Conservation (phyloP, 2,797 vertebrate genomes). For the Urocyon cinereoargenteus region DNA sequence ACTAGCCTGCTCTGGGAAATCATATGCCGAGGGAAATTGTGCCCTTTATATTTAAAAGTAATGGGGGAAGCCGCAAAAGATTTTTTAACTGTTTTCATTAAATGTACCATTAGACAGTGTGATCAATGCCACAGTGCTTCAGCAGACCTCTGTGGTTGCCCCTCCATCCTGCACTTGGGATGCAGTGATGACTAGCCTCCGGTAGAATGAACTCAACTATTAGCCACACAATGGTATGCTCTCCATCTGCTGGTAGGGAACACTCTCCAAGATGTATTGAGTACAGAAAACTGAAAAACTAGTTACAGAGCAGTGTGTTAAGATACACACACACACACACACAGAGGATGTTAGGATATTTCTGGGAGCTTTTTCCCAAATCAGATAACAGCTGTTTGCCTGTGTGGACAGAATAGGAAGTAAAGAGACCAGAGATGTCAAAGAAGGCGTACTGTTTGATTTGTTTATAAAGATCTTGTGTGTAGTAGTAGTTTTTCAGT, state of each 20-base stretch:
- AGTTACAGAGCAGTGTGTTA: rapidly evolving
- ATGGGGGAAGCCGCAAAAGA: too few species aligned
- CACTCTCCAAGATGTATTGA: neutral
- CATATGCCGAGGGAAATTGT: neutral
- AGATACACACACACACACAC: neutral
- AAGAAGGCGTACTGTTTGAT: neutral
- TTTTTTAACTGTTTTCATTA: neutral
- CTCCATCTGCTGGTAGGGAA: rapidly evolving
- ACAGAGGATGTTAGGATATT: too few species aligned
- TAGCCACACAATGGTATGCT: rapidly evolving
- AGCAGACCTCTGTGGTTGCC: too few species aligned
- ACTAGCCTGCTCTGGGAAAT: neutral
- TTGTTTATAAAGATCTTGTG: neutral
- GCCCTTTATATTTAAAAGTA: neutral
- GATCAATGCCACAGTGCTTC: too few species aligned
- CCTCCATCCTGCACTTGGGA: too few species aligned
- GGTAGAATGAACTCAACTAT: neutral
- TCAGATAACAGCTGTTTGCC: neutral
- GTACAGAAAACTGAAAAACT: rapidly evolving
- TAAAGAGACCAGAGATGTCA: neutral
- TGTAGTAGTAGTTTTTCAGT: neutral
- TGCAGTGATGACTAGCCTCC: neutral
- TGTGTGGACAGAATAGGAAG: neutral
- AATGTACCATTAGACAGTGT: rapidly evolving
- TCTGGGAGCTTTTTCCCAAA: neutral